Base-by-base conservation (phyloP, 2,113 vertebrate genomes). In the Thalassoma bifasciatum region DNA sequence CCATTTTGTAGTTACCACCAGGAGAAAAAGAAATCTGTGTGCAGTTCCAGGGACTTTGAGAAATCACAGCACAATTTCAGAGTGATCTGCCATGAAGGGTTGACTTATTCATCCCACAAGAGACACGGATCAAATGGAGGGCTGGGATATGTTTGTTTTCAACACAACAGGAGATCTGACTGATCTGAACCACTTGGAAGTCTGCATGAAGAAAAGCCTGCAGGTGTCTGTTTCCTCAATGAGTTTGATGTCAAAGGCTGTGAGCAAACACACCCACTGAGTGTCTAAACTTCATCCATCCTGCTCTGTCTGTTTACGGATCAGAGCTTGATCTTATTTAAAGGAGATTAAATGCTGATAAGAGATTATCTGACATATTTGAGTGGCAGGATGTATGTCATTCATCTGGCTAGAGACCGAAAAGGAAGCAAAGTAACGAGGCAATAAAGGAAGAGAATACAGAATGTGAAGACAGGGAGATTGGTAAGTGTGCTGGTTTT, bases 201-300 rank as follows among this genome's bases (percentile, higher is more conserved):
- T 17, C 75, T 34, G 66, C 75, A 58, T 75, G 71, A 77, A 30
- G 49, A 40, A 4, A 40, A 65, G 78, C 57, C 73, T 24, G 66
- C 49, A 37, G 70, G 59, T 19, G 47, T 51, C 66, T 12, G 57
- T 66, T 75, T 76, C 56, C 60, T 24, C 5, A 2, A 38, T 34
- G 79, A 36, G 75, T 86, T 80, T 84, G 66, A 73, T 73, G 82
- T 69, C 23, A 44, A 40, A 83, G 68, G 53, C 77, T 71, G 79
- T 51, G 74, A 74, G 51, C 66, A 68, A 62, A 71, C 54, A 75
- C 60, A 50, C 65, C 71, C 12, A 13, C 66, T 77, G 60, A 38
- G 82, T 65, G 75, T 49, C 42, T 67, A 47, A 46, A 38, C 58
- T 62, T 78, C 56, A 59, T 59, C 73, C 73, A 66, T 6, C 40